Percentiles rank a stretch among this genome's conserved stretches.
Conservation (phyloP, 2,113 vertebrate species). For the Terrapene triunguis region DNA sequence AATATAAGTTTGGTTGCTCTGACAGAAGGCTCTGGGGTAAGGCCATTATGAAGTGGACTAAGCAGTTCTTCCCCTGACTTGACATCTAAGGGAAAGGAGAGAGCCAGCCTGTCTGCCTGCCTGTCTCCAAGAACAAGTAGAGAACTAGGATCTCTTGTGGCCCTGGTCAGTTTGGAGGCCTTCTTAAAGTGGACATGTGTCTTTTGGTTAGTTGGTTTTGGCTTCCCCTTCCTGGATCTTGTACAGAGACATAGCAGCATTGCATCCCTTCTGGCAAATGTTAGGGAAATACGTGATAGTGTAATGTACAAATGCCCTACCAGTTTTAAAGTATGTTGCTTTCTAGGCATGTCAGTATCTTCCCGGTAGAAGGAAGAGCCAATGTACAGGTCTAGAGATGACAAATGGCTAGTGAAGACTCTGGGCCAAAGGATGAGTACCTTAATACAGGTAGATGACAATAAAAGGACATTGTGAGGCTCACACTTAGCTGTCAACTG, state of each 20-base stretch:
- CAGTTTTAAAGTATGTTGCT: not conserved
- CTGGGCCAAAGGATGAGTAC: not conserved
- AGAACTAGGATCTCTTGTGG: not conserved
- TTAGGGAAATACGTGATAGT: not conserved
- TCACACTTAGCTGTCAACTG: not conserved
- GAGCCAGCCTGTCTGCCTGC: not conserved
- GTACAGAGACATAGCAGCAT: not conserved
- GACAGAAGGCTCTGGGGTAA: not conserved
- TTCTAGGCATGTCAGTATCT: not conserved
- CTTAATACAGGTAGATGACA: not conserved
- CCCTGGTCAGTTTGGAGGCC: not conserved
- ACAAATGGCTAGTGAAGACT: not conserved
- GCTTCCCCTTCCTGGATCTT: not conserved
- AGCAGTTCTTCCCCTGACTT: not conserved
- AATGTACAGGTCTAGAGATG: not conserved
- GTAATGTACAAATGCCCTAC: not conserved
- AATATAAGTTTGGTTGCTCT: not conserved
- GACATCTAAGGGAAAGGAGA: not conserved
- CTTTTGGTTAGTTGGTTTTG: not conserved
- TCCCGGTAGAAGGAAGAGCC: not conserved
- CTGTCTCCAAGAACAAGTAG: not conserved
- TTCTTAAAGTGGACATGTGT: not conserved
- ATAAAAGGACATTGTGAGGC: not conserved
- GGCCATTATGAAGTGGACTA: not conserved
- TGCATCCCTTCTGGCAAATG: not conserved